phyloP scores from a whole-genome alignment of 2,113 vertebrate species.

The Ovibos moschatus region DNA sequence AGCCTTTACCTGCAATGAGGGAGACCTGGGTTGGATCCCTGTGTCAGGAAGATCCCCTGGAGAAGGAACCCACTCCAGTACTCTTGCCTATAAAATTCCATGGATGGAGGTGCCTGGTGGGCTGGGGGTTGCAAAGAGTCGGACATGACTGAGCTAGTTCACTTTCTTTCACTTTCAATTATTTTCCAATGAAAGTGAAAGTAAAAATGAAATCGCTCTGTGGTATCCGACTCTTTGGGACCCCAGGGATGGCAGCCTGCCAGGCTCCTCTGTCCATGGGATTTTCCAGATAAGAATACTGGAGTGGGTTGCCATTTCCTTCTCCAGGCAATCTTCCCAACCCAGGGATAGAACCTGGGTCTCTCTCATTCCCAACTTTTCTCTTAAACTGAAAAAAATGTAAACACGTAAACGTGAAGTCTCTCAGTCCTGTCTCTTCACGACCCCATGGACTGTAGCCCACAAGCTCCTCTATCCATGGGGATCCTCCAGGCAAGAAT shows the following conservation, averaged over 20 bases:
- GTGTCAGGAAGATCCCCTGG: no score
- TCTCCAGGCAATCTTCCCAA: background rate
- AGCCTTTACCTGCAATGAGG: no score
- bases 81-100: no score
- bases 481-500: background rate
- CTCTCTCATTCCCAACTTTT: background rate
- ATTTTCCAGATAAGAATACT: background rate
- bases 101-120: no score
- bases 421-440: background rate
- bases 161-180: no score
- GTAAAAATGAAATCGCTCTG: background rate
- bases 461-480: background rate
- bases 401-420: background rate
- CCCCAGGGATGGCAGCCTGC: background rate
- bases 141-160: no score
- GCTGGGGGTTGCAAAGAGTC: no score
- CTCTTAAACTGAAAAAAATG: background rate
- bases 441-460: background rate
- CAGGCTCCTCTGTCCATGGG: background rate
- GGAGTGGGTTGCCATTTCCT: background rate
- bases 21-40: no score
- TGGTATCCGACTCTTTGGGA: rapidly evolving
- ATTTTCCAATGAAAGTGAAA: background rate
- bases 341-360: background rate
- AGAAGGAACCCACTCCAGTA: no score